Evolutionary conservation across 2,888 invertebrate species (phyloP).

Genomic region (Sesia apiformis): DNA sequence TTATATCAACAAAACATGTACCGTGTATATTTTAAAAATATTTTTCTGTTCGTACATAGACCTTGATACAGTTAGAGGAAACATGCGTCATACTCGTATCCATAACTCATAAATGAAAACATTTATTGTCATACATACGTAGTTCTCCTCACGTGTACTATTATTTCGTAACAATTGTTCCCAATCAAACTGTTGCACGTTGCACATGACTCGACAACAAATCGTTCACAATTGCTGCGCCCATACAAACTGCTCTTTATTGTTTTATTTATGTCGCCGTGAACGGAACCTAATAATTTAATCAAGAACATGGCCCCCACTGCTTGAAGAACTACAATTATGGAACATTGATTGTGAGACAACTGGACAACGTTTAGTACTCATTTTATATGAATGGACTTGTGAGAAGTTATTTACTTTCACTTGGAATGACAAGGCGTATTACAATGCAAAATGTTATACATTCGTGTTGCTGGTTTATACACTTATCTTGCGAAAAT

Average conservation of each 20-base stretch:
- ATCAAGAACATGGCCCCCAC: slow-evolving; percentile 30
- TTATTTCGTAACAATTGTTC: slow-evolving; percentile 1
- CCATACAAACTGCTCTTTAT: slow-evolving; percentile 21
- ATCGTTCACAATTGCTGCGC: slow-evolving; percentile 10
- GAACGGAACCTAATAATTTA: slow-evolving; percentile 36
- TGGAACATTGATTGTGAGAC: slow-evolving; percentile 1
- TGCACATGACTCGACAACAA: slow-evolving; percentile 17
- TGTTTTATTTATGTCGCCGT: slow-evolving; percentile 19
- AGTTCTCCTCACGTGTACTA: not conserved
- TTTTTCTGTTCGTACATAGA: not conserved
- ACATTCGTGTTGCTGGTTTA: no score
- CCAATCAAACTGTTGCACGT: slow-evolving; percentile 9
- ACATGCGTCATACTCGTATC: not conserved
- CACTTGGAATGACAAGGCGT: no score
- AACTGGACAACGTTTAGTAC: no score
- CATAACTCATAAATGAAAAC: not conserved
- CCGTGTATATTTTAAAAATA: no score
- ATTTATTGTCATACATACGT: not conserved
- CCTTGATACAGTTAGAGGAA: not conserved
- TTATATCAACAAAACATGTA: no score
- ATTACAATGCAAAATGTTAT: no score
- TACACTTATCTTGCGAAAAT: no score
- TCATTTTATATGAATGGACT: no score
- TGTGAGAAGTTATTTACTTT: no score
- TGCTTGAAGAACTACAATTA: slow-evolving; percentile 17